phyloP scores from a whole-genome alignment of 2,113 vertebrate species.

The Scopus umbretta region DNA sequence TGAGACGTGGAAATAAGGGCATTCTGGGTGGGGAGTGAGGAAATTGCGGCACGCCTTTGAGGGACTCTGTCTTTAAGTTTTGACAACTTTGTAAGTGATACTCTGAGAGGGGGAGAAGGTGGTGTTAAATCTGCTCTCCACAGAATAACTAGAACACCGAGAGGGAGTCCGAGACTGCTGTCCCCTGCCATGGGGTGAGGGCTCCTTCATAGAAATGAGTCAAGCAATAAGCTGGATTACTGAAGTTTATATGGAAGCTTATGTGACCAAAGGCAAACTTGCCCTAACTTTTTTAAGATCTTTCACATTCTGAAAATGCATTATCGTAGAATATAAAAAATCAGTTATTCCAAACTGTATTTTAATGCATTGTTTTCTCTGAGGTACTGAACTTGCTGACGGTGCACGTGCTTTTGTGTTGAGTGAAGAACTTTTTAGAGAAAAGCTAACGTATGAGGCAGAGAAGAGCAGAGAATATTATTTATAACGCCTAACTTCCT shows the following conservation, averaged over 20 bases:
- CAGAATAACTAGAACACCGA: neutral
- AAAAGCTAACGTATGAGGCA: rapidly evolving
- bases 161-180: neutral
- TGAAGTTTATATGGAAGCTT: neutral
- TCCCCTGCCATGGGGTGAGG: neutral
- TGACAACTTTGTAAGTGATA: neutral
- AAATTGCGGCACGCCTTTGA: neutral
- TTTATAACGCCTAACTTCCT: neutral
- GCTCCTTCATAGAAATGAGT: neutral
- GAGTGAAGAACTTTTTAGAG: neutral
- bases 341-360: neutral
- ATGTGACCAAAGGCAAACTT: neutral
- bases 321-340: neutral
- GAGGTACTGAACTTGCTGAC: neutral
- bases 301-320: neutral
- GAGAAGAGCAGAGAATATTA: neutral
- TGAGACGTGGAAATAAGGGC: neutral
- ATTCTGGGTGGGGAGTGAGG: neutral
- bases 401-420: neutral
- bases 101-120: neutral
- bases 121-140: neutral
- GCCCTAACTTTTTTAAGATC: neutral
- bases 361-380: neutral
- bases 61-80: neutral
- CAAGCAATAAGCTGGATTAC: neutral